Evolutionary conservation across 2,797 vertebrate species (phyloP).

Genomic region (Coregonus ussuriensis): DNA sequence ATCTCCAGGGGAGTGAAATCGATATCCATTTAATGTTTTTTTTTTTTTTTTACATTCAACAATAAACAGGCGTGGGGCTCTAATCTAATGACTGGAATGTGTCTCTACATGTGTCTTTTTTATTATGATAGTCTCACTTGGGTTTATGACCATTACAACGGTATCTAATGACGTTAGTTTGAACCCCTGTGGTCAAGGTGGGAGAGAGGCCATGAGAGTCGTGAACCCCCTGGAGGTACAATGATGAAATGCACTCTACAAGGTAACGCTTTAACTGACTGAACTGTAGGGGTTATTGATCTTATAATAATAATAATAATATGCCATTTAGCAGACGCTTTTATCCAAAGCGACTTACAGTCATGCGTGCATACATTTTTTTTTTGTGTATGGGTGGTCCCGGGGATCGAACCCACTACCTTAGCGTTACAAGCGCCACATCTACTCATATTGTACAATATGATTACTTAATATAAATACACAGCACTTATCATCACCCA

Average conservation of each 20-base stretch:
- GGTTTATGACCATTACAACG: slow-evolving; percentile 30
- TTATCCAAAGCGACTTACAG: no score
- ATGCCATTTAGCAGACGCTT: no score
- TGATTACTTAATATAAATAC: not conserved
- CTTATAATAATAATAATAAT: not conserved
- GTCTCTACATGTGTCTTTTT: slow-evolving; percentile 35
- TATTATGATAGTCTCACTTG: slow-evolving; percentile 40
- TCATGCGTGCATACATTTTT: no score
- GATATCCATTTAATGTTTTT: slow-evolving; percentile 63
- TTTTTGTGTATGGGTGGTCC: no score
- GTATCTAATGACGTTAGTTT: slow-evolving; percentile 33
- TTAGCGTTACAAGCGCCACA: no score
- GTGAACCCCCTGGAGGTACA: not conserved
- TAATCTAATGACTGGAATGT: slow-evolving; percentile 27
- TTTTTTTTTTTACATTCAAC: slow-evolving; percentile 56
- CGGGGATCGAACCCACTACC: no score
- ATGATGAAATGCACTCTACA: not conserved
- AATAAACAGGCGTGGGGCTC: slow-evolving; percentile 51
- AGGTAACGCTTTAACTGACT: not conserved
- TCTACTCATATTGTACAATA: not conserved
- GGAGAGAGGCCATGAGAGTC: slow-evolving; percentile 3
- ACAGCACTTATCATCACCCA: not conserved
- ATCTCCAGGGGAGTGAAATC: slow-evolving; percentile 66
- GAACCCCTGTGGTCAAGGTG: slow-evolving; percentile 19
- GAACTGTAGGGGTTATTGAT: not conserved